Evolutionary conservation across 1,140 invertebrate species (phyloP).

Genomic region (Halyomorpha halys): DNA sequence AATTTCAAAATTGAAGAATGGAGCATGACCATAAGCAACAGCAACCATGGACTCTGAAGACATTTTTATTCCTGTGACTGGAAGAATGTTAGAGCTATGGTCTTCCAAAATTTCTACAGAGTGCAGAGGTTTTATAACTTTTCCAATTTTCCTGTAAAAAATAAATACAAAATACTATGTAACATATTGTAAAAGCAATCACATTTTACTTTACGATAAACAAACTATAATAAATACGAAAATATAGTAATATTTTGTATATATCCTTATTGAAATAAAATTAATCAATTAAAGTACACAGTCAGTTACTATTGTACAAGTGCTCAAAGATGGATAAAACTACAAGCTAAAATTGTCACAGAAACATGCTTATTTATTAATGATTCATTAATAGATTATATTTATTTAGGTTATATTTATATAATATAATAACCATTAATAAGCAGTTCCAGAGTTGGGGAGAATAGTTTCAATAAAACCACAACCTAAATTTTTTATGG

Average conservation of each 20-base stretch:
- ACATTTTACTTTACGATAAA: neutral
- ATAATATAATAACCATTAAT: too few species aligned
- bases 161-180: neutral
- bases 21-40: constrained; percentile 22
- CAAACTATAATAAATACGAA: neutral
- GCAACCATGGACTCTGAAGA: constrained; percentile 10
- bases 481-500: too few species aligned
- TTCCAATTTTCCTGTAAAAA: constrained; percentile 19
- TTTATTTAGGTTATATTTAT: too few species aligned
- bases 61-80: constrained; percentile 11
- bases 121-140: constrained; percentile 21
- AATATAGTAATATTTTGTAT: constrained; percentile 10
- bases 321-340: too few species aligned
- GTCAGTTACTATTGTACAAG: too few species aligned
- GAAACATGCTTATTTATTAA: too few species aligned
- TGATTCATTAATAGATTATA: too few species aligned
- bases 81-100: constrained; percentile 3
- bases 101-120: constrained; percentile 22
- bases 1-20: constrained; percentile 22
- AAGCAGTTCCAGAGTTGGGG: too few species aligned
- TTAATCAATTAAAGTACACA: too few species aligned
- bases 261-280: too few species aligned
- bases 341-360: too few species aligned
- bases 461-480: too few species aligned
- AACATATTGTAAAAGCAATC: neutral